Conservation (phyloP, 1,140 invertebrate species). For the Leptonema lineaticorne region DNA sequence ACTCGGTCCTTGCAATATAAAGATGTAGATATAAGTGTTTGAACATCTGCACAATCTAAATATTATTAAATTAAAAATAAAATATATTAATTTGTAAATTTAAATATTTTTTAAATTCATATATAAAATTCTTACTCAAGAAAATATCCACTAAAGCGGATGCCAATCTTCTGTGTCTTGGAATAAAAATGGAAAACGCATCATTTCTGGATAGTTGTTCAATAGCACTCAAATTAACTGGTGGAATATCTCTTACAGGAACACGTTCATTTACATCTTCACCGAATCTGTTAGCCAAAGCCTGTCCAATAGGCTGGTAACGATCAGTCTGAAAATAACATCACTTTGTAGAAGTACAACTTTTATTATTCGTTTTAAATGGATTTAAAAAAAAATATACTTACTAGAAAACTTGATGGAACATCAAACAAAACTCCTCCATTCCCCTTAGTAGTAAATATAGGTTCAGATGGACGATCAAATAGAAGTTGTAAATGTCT, state of each 20-base stretch:
- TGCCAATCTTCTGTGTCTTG: slow-evolving; percentile 55
- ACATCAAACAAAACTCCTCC: slow-evolving; percentile 61
- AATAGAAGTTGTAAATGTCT: slow-evolving; percentile 57
- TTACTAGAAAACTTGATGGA: slow-evolving; percentile 52
- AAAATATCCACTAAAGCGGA: slow-evolving; percentile 55
- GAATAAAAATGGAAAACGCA: slow-evolving; percentile 60
- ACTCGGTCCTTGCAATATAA: slow-evolving; percentile 71
- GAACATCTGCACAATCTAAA: slow-evolving; percentile 65
- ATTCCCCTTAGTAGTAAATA: slow-evolving; percentile 64
- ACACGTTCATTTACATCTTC: slow-evolving; percentile 53
- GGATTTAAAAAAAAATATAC: slow-evolving; percentile 14
- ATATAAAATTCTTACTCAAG: slow-evolving; percentile 49
- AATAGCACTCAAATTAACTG: slow-evolving; percentile 55
- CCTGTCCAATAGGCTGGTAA: slow-evolving; percentile 48
- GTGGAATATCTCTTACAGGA: slow-evolving; percentile 53
- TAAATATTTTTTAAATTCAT: background rate
- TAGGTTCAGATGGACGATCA: slow-evolving; percentile 63
- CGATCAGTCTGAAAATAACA: slow-evolving; percentile 48
- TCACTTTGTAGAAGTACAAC: background rate
- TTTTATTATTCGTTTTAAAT: background rate
- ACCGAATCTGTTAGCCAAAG: slow-evolving; percentile 57
- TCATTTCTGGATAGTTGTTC: slow-evolving; percentile 53
- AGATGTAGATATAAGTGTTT: slow-evolving; percentile 69
- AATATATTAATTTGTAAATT: background rate
- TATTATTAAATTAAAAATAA: slow-evolving; percentile 32